Percentiles rank a stretch among this genome's conserved stretches.
Evolutionary conservation across 2,797 vertebrate genomes (phyloP).

Genomic region (Clarias platycephalus): DNA sequence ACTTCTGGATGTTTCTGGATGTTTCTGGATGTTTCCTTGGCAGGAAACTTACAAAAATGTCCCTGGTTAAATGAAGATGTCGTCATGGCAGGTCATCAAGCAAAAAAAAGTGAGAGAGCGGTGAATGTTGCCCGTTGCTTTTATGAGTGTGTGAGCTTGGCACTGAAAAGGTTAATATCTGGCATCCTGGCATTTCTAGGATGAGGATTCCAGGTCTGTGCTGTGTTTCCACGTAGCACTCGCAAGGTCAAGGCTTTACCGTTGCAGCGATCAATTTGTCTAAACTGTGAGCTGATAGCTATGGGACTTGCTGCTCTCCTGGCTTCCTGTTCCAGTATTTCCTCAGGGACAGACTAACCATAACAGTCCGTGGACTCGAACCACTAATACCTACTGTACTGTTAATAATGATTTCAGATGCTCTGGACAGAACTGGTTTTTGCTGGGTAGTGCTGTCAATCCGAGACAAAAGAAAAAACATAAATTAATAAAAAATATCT

Average conservation of each 20-base stretch:
- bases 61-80: not conserved
- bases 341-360: constrained; percentile 61
- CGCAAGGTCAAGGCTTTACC: constrained; percentile 59
- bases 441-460: not conserved
- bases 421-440: not conserved
- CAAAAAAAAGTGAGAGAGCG: not conserved
- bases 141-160: not conserved
- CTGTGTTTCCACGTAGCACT: constrained; percentile 58
- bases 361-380: constrained; percentile 50
- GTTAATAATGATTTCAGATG: constrained; percentile 15
- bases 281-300: constrained; percentile 66
- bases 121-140: not conserved
- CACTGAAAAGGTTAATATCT: constrained; percentile 57
- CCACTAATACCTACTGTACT: constrained; percentile 29
- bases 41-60: not conserved
- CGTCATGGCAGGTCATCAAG: not conserved
- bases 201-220: constrained; percentile 72
- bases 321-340: constrained; percentile 64
- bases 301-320: constrained; percentile 58
- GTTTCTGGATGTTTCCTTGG: constrained; percentile 1
- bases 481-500: not conserved
- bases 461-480: not conserved
- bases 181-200: constrained; percentile 63
- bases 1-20: not conserved
- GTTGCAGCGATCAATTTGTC: constrained; percentile 71